Evolutionary conservation across 2,888 invertebrate genomes (phyloP).

Genomic region (Choristoneura rosaceana): DNA sequence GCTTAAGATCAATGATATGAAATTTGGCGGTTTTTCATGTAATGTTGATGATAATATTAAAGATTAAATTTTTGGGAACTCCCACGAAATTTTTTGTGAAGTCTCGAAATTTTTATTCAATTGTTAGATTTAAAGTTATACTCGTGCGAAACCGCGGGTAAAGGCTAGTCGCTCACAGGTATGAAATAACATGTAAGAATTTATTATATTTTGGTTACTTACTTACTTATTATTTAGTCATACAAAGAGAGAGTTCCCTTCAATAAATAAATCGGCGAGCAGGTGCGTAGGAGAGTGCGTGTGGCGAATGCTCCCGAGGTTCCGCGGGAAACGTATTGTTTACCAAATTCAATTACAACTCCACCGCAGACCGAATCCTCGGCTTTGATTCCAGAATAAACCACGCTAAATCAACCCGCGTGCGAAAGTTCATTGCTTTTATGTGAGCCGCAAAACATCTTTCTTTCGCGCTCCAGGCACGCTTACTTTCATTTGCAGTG

Average conservation of each 20-base stretch:
- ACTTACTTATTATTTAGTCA: neutral
- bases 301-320: conserved; percentile 62
- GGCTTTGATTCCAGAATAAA: conserved; percentile 74
- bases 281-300: conserved; percentile 65
- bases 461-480: conserved; percentile 48
- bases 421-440: conserved; percentile 83
- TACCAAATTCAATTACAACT: conserved; percentile 46
- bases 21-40: too few species aligned
- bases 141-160: too few species aligned
- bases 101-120: too few species aligned
- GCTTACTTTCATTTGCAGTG: conserved; percentile 32
- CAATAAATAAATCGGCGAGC: conserved; percentile 61
- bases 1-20: too few species aligned
- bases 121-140: too few species aligned
- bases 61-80: too few species aligned
- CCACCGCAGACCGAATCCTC: conserved; percentile 52
- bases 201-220: neutral
- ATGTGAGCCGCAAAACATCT: conserved; percentile 54
- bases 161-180: too few species aligned
- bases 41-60: too few species aligned
- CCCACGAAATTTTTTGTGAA: too few species aligned
- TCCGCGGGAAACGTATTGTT: conserved; percentile 76
- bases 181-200: too few species aligned
- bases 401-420: conserved; percentile 74
- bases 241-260: conserved; percentile 14